Evolutionary conservation across 2,113 vertebrate genomes (phyloP).

Genomic region (Odontophorus gujanensis): DNA sequence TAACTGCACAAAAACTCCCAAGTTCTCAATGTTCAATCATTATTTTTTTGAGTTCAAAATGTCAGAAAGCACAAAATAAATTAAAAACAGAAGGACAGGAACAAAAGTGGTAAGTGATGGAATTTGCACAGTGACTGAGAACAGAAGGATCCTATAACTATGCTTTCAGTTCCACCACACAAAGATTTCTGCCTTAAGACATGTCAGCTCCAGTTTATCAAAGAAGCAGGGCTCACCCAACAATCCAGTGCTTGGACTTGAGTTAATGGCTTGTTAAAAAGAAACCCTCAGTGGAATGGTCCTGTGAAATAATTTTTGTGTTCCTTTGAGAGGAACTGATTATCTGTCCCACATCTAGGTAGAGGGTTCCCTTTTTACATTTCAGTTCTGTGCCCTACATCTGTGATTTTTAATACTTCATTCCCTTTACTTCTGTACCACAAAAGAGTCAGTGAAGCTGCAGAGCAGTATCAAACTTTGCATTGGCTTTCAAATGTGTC

Average conservation of each 20-base stretch:
- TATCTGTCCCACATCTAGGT: neutral
- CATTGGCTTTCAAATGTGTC: neutral
- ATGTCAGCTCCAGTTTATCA: neutral
- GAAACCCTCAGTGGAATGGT: neutral
- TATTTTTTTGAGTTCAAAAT: neutral
- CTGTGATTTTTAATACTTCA: neutral
- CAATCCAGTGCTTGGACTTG: neutral
- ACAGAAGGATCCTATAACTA: neutral
- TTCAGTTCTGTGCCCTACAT: neutral
- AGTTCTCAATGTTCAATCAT: neutral
- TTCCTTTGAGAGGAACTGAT: neutral
- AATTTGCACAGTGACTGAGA: neutral
- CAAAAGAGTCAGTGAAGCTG: accelerated
- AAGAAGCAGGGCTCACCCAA: neutral
- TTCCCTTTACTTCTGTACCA: neutral
- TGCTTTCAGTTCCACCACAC: neutral
- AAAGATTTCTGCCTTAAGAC: neutral
- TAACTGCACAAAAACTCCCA: constrained; percentile 1
- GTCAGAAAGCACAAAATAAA: neutral
- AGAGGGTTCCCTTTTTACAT: neutral
- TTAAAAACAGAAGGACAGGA: constrained; percentile 2
- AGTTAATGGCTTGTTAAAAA: neutral
- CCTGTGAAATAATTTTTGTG: neutral
- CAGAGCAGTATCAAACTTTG: neutral
- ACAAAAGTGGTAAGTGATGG: neutral